phyloP scores from a whole-genome alignment of 2,113 vertebrate genomes.

The Dasyprocta punctata region DNA sequence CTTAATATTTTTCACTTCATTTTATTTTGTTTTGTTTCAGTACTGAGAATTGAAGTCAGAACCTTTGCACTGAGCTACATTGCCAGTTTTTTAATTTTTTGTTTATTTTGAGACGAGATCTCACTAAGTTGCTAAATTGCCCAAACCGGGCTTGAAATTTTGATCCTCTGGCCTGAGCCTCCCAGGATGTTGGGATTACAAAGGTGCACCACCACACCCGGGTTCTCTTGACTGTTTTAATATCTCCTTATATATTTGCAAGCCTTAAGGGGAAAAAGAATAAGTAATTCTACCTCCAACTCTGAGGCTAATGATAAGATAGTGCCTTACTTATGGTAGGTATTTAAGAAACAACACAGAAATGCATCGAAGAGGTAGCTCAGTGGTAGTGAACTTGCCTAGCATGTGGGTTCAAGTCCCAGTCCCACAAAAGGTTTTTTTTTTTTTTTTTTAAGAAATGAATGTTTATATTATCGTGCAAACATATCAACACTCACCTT shows the following conservation, averaged over 20 bases:
- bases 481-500: background rate
- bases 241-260: background rate
- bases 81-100: background rate
- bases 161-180: background rate
- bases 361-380: background rate
- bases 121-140: background rate
- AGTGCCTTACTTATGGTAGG: background rate
- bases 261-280: background rate
- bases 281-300: background rate
- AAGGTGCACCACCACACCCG: background rate
- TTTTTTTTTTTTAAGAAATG: background rate
- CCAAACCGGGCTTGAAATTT: background rate
- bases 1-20: background rate
- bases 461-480: background rate
- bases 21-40: background rate
- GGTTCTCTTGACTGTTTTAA: background rate
- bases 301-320: constrained; percentile 18
- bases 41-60: background rate
- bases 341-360: background rate
- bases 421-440: too few species aligned
- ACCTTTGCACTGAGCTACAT: background rate
- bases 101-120: background rate
- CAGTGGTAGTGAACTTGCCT: background rate
- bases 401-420: background rate
- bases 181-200: background rate